Evolutionary conservation across 2,113 vertebrate genomes (phyloP), one percentile per base, ranked within the genome.

Genomic region (Poecilia latipinna): DNA sequence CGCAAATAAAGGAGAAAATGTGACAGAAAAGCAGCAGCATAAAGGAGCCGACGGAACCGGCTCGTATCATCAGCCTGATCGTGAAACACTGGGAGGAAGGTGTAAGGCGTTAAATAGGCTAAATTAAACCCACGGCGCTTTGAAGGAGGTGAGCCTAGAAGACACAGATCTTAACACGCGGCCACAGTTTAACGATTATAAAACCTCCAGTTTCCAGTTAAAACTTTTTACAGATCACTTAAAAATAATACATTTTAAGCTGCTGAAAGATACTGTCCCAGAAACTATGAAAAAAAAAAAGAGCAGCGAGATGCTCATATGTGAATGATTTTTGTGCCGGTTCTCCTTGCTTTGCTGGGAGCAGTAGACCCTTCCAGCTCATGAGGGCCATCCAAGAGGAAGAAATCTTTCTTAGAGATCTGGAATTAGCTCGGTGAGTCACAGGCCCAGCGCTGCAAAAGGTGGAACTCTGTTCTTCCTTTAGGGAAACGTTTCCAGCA

Each of bases 391-490:
- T 13, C 42, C 12, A 2, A 79, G 61, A 75, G 17, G 37, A 39
- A 73, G 39, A 77, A 70, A 19, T 65, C 22, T 77, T n/a, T 77
- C 33, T 60, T 77, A 62, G 39, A 85, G 69, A 67, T 77, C 77
- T 79, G 75, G 78, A 78, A 77, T 60, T 12, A 65, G 42, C 78
- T 73, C 80, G 62, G 24, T 79, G 61, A 87, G 68, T 87, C 83
- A 77, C 32, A 28, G 17, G 61, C 69, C 65, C 61, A 42, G 60
- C 15, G 66, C 70, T 32, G 75, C 60, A 8, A 65, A 61, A 82
- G 84, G 73, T 72, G 79, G 87, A 70, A 72, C 39, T 77, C 61
- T 74, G 85, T 66, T 44, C 72, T 67, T 2, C 28, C 80, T 83
- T 39, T 26, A 3, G 71, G 42, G 66, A 68, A 81, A 48, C 3